phyloP scores from a whole-genome alignment of 2,113 vertebrate species.

The Lates calcarifer region DNA sequence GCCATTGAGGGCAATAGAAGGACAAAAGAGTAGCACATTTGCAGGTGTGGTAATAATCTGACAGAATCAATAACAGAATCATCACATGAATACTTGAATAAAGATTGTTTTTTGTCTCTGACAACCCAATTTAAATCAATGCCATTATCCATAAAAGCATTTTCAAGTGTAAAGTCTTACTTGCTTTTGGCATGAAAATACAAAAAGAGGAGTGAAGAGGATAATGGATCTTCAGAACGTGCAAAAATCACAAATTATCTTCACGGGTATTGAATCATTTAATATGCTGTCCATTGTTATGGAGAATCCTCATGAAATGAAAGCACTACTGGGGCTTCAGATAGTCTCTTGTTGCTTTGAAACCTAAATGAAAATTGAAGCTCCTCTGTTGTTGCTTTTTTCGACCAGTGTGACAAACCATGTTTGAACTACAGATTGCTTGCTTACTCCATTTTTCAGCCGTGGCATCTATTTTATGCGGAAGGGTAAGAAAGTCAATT shows the following conservation, averaged over 20 bases:
- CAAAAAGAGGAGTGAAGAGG: neutral
- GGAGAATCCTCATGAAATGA: slow-evolving; percentile 39
- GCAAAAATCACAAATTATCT: slow-evolving; percentile 17
- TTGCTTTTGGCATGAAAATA: neutral
- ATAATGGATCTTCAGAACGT: slow-evolving; percentile 15
- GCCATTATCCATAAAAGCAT: neutral
- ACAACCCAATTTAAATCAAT: slow-evolving; percentile 9
- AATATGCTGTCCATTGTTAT: slow-evolving; percentile 22
- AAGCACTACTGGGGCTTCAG: slow-evolving; percentile 22
- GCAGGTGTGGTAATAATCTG: neutral
- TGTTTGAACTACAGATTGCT: slow-evolving; percentile 74
- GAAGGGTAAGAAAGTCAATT: slow-evolving; percentile 83
- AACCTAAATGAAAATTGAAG: slow-evolving; percentile 49
- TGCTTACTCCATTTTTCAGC: slow-evolving; percentile 72
- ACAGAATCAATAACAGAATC: slow-evolving; percentile 33
- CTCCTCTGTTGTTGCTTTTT: slow-evolving; percentile 32
- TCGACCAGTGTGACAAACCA: slow-evolving; percentile 32
- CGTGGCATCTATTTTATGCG: slow-evolving; percentile 67
- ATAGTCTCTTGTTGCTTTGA: slow-evolving; percentile 32
- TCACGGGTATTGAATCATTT: slow-evolving; percentile 26
- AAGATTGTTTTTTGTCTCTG: neutral
- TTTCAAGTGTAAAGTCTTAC: neutral
- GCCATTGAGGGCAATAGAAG: neutral
- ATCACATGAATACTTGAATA: neutral
- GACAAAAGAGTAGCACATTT: neutral